Conservation (phyloP, 2,797 vertebrate species). For the Diceros bicornis region DNA sequence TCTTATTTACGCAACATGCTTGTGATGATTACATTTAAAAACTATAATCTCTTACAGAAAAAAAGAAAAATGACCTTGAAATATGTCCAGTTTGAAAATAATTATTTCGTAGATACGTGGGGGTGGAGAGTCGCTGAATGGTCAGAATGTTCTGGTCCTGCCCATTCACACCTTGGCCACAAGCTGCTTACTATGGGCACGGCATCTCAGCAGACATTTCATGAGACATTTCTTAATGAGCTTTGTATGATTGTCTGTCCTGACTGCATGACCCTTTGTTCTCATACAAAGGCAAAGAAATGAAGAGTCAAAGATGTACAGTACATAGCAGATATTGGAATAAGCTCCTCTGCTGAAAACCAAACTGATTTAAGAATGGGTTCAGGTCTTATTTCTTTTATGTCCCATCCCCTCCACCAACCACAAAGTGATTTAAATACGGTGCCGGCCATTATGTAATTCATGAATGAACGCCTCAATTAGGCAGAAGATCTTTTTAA, state of each 20-base stretch:
- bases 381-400: not conserved
- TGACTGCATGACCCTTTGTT: not conserved
- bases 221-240: not conserved
- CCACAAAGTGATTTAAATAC: not conserved
- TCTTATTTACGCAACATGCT: not conserved
- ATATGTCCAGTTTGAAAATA: not conserved
- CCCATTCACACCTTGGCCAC: not conserved
- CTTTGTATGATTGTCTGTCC: not conserved
- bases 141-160: too few species aligned
- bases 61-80: constrained; percentile 29
- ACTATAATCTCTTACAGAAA: not conserved
- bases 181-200: rapidly evolving
- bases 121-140: not conserved
- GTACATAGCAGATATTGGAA: not conserved
- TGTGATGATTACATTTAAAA: not conserved
- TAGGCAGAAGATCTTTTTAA: not conserved
- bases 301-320: not conserved
- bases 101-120: not conserved
- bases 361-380: not conserved
- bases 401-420: not conserved
- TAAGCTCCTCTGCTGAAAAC: not conserved
- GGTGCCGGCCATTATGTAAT: not conserved
- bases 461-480: not conserved
- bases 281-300: not conserved
- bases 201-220: not conserved